These are phyloP conservation scores for Zaprionus gabonicus DNA, from an alignment of 1,140 invertebrate species.

Conservation along the genomic window DNA sequence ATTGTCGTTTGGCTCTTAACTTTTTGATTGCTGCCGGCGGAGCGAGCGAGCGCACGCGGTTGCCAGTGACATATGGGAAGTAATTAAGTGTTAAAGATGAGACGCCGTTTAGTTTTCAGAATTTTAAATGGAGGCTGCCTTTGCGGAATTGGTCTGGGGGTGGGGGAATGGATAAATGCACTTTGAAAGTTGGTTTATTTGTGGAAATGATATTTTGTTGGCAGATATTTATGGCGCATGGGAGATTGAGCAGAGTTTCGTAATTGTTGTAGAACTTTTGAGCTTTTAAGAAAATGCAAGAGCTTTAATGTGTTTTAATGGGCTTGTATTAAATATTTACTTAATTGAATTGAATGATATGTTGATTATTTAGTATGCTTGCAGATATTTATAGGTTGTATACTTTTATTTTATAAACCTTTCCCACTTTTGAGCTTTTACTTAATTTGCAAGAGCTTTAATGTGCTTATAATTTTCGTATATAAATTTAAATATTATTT, in stretches of 20 bases:
- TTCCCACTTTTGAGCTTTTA: neutral
- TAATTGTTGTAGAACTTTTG: neutral
- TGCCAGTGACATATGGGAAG: slow-evolving; percentile 65
- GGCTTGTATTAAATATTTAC: too few relatives aligned
- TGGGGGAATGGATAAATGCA: neutral
- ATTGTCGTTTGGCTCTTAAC: slow-evolving; percentile 78
- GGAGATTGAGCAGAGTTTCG: neutral
- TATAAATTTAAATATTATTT: too few relatives aligned
- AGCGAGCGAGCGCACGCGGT: slow-evolving; percentile 34
- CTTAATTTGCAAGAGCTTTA: neutral
- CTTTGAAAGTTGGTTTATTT: slow-evolving; percentile 8
- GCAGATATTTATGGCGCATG: neutral
- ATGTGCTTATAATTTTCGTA: neutral
- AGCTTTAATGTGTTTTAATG: neutral
- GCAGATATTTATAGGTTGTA: too few relatives aligned
- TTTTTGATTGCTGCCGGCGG: slow-evolving; percentile 72
- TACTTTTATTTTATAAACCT: too few relatives aligned
- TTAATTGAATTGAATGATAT: too few relatives aligned
- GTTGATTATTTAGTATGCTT: too few relatives aligned
- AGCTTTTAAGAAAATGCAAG: neutral
- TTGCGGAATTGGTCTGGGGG: neutral
- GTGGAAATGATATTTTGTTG: slow-evolving; percentile 1
- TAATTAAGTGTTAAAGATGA: slow-evolving; percentile 61
- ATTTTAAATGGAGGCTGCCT: neutral
- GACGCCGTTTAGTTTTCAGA: slow-evolving; percentile 17